Percentiles rank a stretch among this genome's conserved stretches.
Conservation (phyloP, 2,888 invertebrate species). For the Apotomis capreana region DNA sequence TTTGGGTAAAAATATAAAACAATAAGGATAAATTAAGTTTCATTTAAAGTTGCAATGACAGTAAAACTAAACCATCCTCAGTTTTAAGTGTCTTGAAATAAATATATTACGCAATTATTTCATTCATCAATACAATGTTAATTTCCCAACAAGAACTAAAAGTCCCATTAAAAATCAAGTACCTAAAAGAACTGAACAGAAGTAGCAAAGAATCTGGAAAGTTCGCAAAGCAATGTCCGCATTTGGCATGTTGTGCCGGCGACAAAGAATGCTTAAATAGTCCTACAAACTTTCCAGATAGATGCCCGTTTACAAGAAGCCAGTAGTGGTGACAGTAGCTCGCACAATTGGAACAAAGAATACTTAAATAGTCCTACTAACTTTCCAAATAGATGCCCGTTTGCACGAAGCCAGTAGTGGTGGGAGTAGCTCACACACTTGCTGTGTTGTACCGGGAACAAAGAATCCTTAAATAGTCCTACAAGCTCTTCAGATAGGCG, state of each 20-base stretch:
- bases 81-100: not conserved
- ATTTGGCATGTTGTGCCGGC: slow-evolving; percentile 34
- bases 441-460: too few relatives aligned
- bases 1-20: too few relatives aligned
- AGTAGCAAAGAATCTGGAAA: slow-evolving; percentile 8
- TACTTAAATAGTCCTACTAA: slow-evolving; percentile 43
- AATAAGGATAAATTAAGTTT: too few relatives aligned
- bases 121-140: too few relatives aligned
- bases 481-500: too few relatives aligned
- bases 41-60: too few relatives aligned
- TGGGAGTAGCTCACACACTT: not conserved
- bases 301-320: not conserved
- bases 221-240: slow-evolving; percentile 22
- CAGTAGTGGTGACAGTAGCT: slow-evolving; percentile 10
- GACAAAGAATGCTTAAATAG: slow-evolving; percentile 44
- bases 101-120: not conserved
- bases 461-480: too few relatives aligned
- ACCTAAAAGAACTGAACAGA: slow-evolving; percentile 1
- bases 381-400: slow-evolving; percentile 27
- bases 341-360: slow-evolving; percentile 33
- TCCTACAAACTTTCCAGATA: slow-evolving; percentile 40
- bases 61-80: too few relatives aligned
- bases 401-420: slow-evolving; percentile 5
- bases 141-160: not conserved
- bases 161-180: not conserved